A percentile compares a stretch with the other conserved stretches of the same genome.
phyloP scores from a whole-genome alignment of 2,888 invertebrate genomes.

The Cheiracanthium punctorium region DNA sequence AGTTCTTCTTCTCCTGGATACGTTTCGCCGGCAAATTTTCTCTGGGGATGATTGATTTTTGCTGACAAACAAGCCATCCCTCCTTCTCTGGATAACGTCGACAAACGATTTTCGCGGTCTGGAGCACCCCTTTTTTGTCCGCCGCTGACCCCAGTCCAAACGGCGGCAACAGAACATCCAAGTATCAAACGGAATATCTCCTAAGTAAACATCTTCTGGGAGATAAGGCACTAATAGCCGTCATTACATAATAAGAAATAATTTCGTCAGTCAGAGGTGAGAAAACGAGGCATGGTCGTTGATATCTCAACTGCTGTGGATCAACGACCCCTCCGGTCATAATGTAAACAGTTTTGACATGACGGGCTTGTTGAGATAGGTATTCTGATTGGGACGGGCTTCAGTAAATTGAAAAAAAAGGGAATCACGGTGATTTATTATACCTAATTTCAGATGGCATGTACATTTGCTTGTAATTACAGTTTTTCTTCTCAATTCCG shows the following conservation, averaged over 20 bases:
- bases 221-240: conserved; percentile 33
- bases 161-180: conserved; percentile 34
- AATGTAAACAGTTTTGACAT: conserved; percentile 5
- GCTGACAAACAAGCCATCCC: background rate
- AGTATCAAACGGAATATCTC: background rate
- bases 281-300: background rate
- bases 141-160: background rate
- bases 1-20: background rate
- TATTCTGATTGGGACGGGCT: background rate
- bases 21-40: conserved; percentile 1
- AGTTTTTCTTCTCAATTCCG: background rate
- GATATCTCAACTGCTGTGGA: background rate
- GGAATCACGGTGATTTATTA: background rate
- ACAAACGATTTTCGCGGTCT: conserved; percentile 15
- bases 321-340: conserved; percentile 18
- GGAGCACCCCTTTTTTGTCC: background rate
- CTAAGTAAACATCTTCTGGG: conserved; percentile 32
- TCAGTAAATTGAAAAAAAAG: background rate
- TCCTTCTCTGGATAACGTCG: background rate
- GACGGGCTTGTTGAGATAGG: background rate
- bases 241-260: conserved; percentile 47
- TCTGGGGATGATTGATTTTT: background rate
- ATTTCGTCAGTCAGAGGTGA: background rate
- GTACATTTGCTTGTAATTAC: background rate
- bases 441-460: background rate